Percentiles rank a stretch among this genome's conserved stretches.
These are phyloP conservation scores for Colossoma macropomum DNA, from an alignment of 2,113 vertebrate species.

Conservation along the genomic window DNA sequence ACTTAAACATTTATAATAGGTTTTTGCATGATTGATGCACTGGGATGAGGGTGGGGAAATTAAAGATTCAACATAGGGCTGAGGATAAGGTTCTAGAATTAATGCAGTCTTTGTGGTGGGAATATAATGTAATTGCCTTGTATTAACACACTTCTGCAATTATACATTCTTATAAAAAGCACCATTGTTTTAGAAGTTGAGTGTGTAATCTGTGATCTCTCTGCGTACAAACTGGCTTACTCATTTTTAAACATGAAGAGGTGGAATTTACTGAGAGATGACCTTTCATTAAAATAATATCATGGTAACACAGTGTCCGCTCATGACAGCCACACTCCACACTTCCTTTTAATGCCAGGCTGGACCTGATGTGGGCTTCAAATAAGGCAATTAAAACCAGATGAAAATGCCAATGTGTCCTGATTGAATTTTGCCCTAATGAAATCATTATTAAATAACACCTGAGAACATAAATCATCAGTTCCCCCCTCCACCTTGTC, in stretches of 20 bases:
- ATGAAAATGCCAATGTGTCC: not conserved
- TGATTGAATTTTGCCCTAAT: constrained; percentile 30
- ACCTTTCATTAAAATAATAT: not conserved
- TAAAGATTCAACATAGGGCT: not conserved
- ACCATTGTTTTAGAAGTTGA: not conserved
- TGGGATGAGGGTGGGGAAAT: too few species aligned
- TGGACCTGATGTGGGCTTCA: not conserved
- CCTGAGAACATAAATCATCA: not conserved
- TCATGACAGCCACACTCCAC: not conserved
- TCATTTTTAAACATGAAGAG: not conserved
- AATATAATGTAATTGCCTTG: not conserved
- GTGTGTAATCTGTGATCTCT: not conserved
- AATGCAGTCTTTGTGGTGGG: too few species aligned
- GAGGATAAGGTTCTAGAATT: not conserved
- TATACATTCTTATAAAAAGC: not conserved
- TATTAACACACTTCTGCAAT: not conserved
- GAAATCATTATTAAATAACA: not conserved
- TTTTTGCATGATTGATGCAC: too few species aligned
- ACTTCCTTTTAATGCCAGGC: not conserved
- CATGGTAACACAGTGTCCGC: not conserved
- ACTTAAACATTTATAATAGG: too few species aligned
- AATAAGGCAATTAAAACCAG: constrained; percentile 28
- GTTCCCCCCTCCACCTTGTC: not conserved
- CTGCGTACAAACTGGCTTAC: not conserved
- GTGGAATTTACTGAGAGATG: not conserved